Percentiles rank a stretch among this genome's conserved stretches.
These are phyloP conservation scores for Diprion similis DNA, from an alignment of 1,140 invertebrate genomes.

Conservation along the genomic window DNA sequence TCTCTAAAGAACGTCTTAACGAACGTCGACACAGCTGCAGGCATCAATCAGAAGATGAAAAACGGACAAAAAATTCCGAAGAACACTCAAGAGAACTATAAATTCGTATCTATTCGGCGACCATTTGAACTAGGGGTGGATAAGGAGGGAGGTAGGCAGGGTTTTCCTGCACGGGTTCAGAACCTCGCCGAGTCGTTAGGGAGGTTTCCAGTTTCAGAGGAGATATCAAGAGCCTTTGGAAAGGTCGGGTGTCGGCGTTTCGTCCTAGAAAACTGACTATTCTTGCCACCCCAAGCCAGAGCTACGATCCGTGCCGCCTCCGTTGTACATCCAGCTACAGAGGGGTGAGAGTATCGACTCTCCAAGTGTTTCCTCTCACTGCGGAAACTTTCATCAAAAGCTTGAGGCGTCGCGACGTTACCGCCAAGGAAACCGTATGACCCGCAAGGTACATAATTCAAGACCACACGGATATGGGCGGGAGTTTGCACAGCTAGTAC, in stretches of 20 bases:
- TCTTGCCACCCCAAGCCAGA: neutral
- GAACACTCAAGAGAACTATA: neutral
- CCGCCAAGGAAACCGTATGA: slow-evolving; percentile 31
- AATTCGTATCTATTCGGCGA: neutral
- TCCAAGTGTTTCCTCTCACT: neutral
- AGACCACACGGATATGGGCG: slow-evolving; percentile 10
- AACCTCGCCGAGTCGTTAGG: neutral
- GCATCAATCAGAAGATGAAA: neutral
- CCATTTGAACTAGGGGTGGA: neutral
- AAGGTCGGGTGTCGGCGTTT: neutral
- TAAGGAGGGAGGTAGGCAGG: too few relatives aligned
- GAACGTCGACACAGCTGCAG: neutral
- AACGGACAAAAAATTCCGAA: neutral
- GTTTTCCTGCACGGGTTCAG: neutral
- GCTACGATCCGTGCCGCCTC: neutral
- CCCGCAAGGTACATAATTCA: slow-evolving; percentile 32
- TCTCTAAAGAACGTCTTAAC: neutral
- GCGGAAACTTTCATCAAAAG: neutral
- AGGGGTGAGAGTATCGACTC: neutral
- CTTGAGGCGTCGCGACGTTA: slow-evolving; percentile 22
- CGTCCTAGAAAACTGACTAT: neutral
- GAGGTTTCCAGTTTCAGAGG: neutral
- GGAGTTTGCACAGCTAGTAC: neutral
- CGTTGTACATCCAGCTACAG: neutral
- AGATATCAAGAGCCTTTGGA: neutral